These are phyloP conservation scores for Corythucha ciliata DNA, from an alignment of 2,888 invertebrate genomes.

Conservation along the genomic window DNA sequence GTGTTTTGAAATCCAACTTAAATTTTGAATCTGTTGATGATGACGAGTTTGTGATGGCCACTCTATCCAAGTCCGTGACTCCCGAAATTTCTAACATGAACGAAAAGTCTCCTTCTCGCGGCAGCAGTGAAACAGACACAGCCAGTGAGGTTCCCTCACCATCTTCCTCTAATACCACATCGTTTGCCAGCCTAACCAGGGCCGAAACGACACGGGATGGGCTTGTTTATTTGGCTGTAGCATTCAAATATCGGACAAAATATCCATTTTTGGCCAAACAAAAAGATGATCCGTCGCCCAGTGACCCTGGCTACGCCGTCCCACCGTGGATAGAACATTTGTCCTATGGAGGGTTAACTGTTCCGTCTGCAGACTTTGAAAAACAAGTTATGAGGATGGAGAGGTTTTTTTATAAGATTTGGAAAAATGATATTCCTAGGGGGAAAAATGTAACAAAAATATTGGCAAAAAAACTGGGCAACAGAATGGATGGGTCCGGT, in stretches of 20 bases:
- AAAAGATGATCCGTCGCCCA: too few relatives aligned
- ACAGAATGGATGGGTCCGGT: background rate
- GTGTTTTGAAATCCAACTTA: background rate
- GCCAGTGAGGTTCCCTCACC: background rate
- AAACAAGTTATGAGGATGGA: background rate
- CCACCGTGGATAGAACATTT: background rate
- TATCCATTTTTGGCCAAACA: background rate
- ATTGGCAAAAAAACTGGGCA: background rate
- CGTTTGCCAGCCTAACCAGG: too few relatives aligned
- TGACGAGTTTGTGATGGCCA: background rate
- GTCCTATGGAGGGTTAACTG: background rate
- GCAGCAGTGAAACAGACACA: background rate
- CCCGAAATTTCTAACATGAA: background rate
- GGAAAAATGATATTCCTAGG: background rate
- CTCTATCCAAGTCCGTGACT: background rate
- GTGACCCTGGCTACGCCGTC: too few relatives aligned
- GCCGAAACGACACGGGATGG: background rate
- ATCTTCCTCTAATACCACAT: background rate
- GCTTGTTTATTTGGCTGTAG: background rate
- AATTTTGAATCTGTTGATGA: background rate
- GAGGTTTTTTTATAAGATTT: background rate
- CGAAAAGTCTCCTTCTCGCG: background rate
- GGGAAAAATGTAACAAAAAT: background rate
- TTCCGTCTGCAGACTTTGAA: background rate
- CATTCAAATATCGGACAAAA: too few relatives aligned